Percentiles rank a stretch among this genome's conserved stretches.
Evolutionary conservation across 2,797 vertebrate species (phyloP).

Genomic region (Eulemur rubriventer): DNA sequence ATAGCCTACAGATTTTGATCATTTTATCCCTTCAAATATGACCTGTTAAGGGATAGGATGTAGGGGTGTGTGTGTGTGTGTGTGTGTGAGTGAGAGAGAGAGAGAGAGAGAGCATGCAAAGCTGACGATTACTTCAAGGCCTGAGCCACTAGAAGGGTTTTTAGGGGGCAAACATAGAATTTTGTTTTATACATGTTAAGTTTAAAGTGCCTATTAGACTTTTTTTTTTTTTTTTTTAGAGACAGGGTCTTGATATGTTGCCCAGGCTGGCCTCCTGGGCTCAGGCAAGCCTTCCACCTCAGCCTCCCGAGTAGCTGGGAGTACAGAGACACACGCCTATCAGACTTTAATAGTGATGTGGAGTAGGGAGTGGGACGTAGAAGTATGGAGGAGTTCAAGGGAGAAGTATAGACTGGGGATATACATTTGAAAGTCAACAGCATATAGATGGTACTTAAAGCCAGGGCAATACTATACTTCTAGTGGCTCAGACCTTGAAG

Average conservation of each 20-base stretch:
- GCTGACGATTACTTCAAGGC: background rate
- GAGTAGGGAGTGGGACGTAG: background rate
- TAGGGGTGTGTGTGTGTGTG: background rate
- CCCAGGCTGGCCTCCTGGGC: too few relatives aligned
- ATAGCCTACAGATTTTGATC: background rate
- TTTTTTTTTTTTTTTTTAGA: background rate
- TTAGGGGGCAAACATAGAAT: background rate
- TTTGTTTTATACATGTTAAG: background rate
- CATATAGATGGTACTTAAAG: background rate
- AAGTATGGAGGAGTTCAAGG: background rate
- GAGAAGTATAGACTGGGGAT: background rate
- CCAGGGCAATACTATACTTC: background rate
- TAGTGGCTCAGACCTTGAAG: background rate
- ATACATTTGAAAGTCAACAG: background rate
- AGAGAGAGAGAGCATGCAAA: background rate
- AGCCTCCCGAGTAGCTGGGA: too few relatives aligned
- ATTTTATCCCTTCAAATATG: constrained; percentile 38
- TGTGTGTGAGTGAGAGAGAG: too few relatives aligned
- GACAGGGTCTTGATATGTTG: too few relatives aligned
- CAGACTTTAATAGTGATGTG: background rate
- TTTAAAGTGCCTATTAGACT: background rate
- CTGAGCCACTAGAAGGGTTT: background rate
- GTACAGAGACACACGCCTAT: background rate
- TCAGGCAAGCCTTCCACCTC: too few relatives aligned
- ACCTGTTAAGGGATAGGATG: background rate